Evolutionary conservation across 2,797 vertebrate genomes (phyloP), one percentile per base, ranked within the genome.

Genomic region (Sebastes jordani): DNA sequence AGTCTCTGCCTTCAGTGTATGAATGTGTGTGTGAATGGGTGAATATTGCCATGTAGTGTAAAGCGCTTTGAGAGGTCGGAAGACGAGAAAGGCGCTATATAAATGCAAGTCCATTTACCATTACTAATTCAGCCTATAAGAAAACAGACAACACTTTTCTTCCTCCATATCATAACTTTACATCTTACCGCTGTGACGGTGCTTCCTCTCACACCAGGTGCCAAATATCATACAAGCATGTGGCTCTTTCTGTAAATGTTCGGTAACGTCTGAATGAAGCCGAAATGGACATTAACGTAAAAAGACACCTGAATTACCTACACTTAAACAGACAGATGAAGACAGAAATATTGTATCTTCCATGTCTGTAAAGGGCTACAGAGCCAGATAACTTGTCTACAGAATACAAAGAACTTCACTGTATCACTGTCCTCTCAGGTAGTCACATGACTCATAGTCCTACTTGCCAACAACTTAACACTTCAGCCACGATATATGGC

Each of bases 361-460:
- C 20, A 32, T 9, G 9, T 55, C 54, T 72, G 29, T 55, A 52
- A 63, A 46, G 25, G 58, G 46, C 30, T 9, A 27, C 1, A 38
- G 52, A 71, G 30, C 23, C 14, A 59, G 60, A 34, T 22, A 71
- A 23, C 18, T 34, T 49, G 54, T 62, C 72, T n/a, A 29, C 7
- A 67, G 58, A 54, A 78, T 4, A 75, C 7, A 76, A 62, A 71
- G 1, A 67, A 69, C 11, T 55, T 68, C 46, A 20, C 68, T 65
- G 71, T 27, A 62, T 68, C 72, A 36, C 60, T 70, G 73, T 87
- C 63, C 56, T 87, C 64, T 79, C 56, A 78, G 59, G 81, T 82
- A 49, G 61, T 72, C 67, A 78, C 61, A 81, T 78, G 67, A 86
- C 79, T 77, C 80, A 83, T 71, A 11, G 62, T 46, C 23, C 8